A percentile compares a stretch with the other conserved stretches of the same genome.
Evolutionary conservation across 2,888 invertebrate species (phyloP).

Genomic region (Lycaena phlaeas): DNA sequence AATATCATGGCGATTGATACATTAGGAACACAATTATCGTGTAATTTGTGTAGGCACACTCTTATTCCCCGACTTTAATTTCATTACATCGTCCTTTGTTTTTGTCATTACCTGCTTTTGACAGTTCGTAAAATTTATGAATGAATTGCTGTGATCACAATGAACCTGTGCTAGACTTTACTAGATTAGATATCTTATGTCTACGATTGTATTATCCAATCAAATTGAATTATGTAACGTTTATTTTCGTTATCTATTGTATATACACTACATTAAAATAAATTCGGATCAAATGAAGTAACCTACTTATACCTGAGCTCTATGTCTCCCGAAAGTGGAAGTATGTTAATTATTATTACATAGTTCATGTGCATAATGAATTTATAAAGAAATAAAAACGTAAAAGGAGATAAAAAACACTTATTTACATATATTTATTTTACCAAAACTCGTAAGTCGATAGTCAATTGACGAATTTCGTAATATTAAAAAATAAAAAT

Average conservation of each 20-base stretch:
- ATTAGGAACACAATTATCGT: not conserved
- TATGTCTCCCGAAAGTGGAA: not conserved
- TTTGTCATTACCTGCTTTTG: conserved; percentile 50
- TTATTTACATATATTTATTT: no score
- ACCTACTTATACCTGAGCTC: not conserved
- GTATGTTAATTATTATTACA: not conserved
- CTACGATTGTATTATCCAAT: conserved; percentile 22
- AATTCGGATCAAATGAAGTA: not conserved
- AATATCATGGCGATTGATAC: not conserved
- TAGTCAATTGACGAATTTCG: no score
- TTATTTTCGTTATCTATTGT: not conserved
- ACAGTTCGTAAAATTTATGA: conserved; percentile 64
- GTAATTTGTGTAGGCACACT: not conserved
- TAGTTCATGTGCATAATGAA: no score
- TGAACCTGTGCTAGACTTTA: conserved; percentile 51
- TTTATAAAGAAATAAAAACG: no score
- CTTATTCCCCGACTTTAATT: not conserved
- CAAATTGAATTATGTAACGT: not conserved
- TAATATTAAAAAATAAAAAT: no score
- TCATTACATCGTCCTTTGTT: conserved; percentile 37
- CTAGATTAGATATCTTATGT: conserved; percentile 44
- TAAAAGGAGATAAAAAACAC: no score
- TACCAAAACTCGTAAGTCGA: no score
- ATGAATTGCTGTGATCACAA: conserved; percentile 58
- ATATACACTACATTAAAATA: not conserved